Base-by-base conservation (phyloP, 2,888 invertebrate species). In the Dryobotodes eremita region DNA sequence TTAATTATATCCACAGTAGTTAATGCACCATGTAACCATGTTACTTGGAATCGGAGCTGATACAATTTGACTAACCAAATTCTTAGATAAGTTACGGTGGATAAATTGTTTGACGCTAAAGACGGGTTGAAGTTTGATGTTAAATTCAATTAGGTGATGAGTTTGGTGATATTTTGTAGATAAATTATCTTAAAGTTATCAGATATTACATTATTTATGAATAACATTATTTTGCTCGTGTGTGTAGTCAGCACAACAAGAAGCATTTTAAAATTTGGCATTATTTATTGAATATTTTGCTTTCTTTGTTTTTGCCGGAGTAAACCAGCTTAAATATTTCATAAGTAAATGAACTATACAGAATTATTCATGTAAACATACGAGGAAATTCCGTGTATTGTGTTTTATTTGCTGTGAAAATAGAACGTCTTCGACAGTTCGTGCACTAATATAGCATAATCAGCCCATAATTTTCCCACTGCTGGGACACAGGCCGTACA, bases 1-100 rank as follows among this genome's bases (percentile, higher is more conserved):
- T 71, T 72, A 82, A 82, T 80, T 77, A 70, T n/a, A 71, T 59
- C 13, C 4, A 64, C 31, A 64, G 7, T 17, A 73, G 69, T 73
- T 85, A 83, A 86, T 86, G 83, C 80, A 77, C 57, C 78, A 36
- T 36, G 31, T 36, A 71, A 77, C 55, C 73, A 36, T 86, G 85
- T 80, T 77, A 65, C 57, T 75, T 66, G 62, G 66, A 72, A 78
- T 76, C 48, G 0, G 31, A 50, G 48, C 55, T 75, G 23, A 80
- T 72, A 73, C 20, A 73, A 80, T 82, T 82, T 75, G 31, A 57
- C 13, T 77, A 71, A 70, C 65, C 42, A 50, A 76, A 50, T 74
- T 69, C 20, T 17, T 23, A 61, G 20, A 59, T 53, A 64, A 42
- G 66, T 50, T 61, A 36, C 20, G 23, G 5, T 46, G 26, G 15